A percentile compares a stretch with the other conserved stretches of the same genome.
phyloP scores from a whole-genome alignment of 2,888 invertebrate species.

The Ectobius pallidus region DNA sequence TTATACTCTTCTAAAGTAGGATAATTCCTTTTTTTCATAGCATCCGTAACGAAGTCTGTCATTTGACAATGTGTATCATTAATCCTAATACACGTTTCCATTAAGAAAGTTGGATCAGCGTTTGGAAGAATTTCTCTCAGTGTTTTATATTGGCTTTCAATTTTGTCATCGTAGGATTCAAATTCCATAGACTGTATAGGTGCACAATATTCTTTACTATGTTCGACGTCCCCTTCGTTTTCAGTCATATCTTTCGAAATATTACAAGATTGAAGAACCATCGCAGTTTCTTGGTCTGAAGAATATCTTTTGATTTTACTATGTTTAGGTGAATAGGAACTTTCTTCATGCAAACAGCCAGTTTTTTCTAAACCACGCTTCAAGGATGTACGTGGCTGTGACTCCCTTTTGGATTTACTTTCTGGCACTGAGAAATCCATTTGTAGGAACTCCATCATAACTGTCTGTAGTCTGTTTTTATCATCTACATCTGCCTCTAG shows the following conservation, averaged over 20 bases:
- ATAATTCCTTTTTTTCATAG: constrained; percentile 47
- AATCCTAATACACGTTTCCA: constrained; percentile 41
- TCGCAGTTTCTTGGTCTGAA: too few relatives aligned
- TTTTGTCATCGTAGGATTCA: not conserved
- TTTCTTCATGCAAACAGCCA: too few relatives aligned
- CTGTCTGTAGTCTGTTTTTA: constrained; percentile 23
- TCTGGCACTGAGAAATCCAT: too few relatives aligned
- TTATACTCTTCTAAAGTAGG: constrained; percentile 38
- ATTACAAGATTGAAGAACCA: too few relatives aligned
- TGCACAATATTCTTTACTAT: too few relatives aligned
- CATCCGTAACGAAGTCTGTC: constrained; percentile 46
- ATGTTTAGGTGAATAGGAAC: too few relatives aligned
- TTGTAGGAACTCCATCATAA: constrained; percentile 11
- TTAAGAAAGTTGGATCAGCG: constrained; percentile 50
- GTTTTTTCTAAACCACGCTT: too few relatives aligned
- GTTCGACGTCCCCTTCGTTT: too few relatives aligned
- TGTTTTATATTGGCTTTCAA: constrained; percentile 3
- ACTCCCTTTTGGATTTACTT: too few relatives aligned
- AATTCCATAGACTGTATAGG: too few relatives aligned
- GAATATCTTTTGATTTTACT: too few relatives aligned
- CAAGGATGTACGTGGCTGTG: not conserved
- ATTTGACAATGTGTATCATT: constrained; percentile 43
- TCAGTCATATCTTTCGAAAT: too few relatives aligned
- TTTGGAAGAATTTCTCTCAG: constrained; percentile 47
- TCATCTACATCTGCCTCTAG: constrained; percentile 24